Evolutionary conservation across 2,797 vertebrate species (phyloP), one percentile per base, ranked within the genome.

Genomic region (Cephalopachus bancanus): DNA sequence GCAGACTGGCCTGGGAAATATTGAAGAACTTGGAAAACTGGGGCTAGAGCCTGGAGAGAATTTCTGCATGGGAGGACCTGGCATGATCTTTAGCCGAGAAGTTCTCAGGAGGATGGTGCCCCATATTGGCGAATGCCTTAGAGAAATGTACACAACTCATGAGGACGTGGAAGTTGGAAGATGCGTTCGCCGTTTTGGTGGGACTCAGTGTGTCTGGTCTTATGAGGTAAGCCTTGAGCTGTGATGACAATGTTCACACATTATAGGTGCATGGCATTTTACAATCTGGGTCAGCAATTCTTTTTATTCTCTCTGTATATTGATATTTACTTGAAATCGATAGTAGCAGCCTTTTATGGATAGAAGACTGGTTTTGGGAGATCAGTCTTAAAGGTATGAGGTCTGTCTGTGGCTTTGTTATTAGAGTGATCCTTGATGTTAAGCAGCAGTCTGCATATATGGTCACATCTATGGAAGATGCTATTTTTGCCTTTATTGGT

Each of bases 31-130:
- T 94, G 99, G 99, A 30, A 99, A 99, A 92, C 98, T 99, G 98
- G 99, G 99, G 0, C 98, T 99, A 97, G 99, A 99, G 94, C 99
- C 99, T 0, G 99, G 99, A 0, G 99, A 99, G 98, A 99, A 99
- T 98, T 99, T 99, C 98, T 99, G 99, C 98, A 99, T 99, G 99
- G 99, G 99, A 2, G 99, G 99, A 0, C 99, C 99, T 0, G 99
- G 99, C 0, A 99, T 99, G 96, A 99, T 99, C 98, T 99, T 99
- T 99, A 99, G 99, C 98, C 98, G 99, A 0, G 99, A 99, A 95
- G 99, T 99, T 89, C 99, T 99, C 87, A 98, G 99, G 28, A 98
- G 99, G 93, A 99, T 99, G 99, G 99, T 99, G 89, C 99, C 99
- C 0, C 99, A 99, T 97, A 99, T 99, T n/a, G 98, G 99, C 14